These are phyloP conservation scores for Hemitrygon akajei DNA, from an alignment of 2,797 vertebrate species.

Conservation along the genomic window DNA sequence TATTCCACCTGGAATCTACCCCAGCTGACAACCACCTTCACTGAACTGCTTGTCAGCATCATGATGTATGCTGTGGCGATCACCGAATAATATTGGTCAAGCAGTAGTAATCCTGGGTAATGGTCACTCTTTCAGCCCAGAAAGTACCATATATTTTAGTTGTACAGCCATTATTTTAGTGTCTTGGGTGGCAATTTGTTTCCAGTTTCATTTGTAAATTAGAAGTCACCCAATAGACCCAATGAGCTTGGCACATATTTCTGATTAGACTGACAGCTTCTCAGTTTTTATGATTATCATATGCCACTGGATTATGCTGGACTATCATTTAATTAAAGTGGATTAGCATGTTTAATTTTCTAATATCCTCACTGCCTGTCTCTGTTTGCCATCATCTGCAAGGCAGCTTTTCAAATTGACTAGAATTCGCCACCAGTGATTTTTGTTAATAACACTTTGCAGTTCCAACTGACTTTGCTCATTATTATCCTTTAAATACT, in stretches of 20 bases:
- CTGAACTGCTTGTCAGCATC: not conserved
- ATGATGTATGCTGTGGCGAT: not conserved
- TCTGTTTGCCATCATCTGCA: constrained; percentile 2
- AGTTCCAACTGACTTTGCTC: not conserved
- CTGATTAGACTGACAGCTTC: not conserved
- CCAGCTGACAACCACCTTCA: not conserved
- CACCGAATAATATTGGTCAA: not conserved
- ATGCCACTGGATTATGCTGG: not conserved
- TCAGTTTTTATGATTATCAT: not conserved
- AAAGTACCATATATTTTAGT: not conserved
- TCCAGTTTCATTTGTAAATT: too few relatives aligned
- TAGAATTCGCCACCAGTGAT: not conserved
- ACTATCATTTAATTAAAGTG: not conserved
- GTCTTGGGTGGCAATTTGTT: too few relatives aligned
- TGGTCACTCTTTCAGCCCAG: not conserved
- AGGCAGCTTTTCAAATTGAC: not conserved
- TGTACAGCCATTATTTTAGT: too few relatives aligned
- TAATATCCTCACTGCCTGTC: not conserved
- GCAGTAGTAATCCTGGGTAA: not conserved
- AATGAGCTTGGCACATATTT: too few relatives aligned
- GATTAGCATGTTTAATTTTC: not conserved
- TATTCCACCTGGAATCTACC: not conserved
- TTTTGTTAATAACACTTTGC: not conserved
- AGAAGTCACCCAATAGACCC: too few relatives aligned
- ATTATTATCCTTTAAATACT: not conserved